Base-by-base conservation (phyloP, 1,140 invertebrate species). In the Zaprionus nigranus region DNA sequence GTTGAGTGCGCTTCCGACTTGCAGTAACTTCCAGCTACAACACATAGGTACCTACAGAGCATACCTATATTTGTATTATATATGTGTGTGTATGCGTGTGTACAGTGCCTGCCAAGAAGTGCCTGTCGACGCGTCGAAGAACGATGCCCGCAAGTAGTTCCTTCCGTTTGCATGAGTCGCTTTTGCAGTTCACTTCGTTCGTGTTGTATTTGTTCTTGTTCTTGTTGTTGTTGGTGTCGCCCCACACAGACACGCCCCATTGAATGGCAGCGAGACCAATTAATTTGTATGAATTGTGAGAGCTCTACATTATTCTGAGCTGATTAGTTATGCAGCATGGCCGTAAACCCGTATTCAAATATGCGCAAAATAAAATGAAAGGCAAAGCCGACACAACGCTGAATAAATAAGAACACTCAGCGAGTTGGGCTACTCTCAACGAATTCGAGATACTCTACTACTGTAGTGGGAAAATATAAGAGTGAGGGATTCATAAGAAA, bases 241-340 rank as follows among this genome's bases (percentile, higher is more conserved):
- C 30, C 30, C 30, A 56, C 65, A 70, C 79, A 64, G 59, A 67
- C 58, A 73, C 70, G 74, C 62, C 68, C 60, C 74, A 76, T 76
- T 76, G 62, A 72, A 64, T 61, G 74, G 59, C 61, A 84, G 69
- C 81, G 75, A 81, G 81, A 88, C 83, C 83, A 83, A 87, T 87
- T 87, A 87, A 87, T 87, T 87, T 78, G 77, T 84, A 88, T 87
- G 83, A 87, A 88, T 84, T 88, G 73, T 81, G 76, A 78, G 78
- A 88, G 83, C 79, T 75, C 70, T 63, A 88, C 79, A 82, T 84
- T 88, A 75, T 75, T 71, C 74, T 64, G 84, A 75, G 78, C 67
- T 53, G 78, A 80, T 81, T 83, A 84, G 81, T 83, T 83, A 83
- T 76, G 80, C 43, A 66, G 58, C 83, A 71, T 67, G 77, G 67